A percentile compares a stretch with the other conserved stretches of the same genome.
phyloP scores from a whole-genome alignment of 2,888 invertebrate species.

The Blera fallax region DNA sequence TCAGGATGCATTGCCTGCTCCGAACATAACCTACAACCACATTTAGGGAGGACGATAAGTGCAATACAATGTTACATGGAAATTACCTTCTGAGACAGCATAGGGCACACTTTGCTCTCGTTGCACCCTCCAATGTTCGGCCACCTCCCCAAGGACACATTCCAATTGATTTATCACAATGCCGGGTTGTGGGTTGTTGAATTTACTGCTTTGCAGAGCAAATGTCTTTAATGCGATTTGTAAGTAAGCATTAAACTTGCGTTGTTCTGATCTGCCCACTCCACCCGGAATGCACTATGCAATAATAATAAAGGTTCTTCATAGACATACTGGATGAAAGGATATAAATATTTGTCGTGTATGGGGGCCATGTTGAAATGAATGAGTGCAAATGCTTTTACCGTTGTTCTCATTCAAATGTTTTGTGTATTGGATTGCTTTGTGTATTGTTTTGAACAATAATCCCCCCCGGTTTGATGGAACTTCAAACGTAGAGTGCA shows the following conservation, averaged over 20 bases:
- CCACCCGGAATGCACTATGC: conserved; percentile 9
- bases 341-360: conserved; percentile 43
- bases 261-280: not conserved
- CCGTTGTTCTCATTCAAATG: conserved; percentile 21
- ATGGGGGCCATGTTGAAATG: not conserved
- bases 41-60: conserved; percentile 18
- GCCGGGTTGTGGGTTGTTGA: conserved; percentile 38
- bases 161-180: conserved; percentile 69
- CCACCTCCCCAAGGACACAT: conserved; percentile 37
- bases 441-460: conserved; percentile 10
- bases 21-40: conserved; percentile 49
- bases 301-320: conserved; percentile 24
- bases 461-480: not conserved
- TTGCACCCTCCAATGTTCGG: not conserved
- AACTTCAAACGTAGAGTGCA: not conserved
- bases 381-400: conserved; percentile 24
- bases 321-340: conserved; percentile 10
- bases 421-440: conserved; percentile 2
- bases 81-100: conserved; percentile 52
- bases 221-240: conserved; percentile 69
- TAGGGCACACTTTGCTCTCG: not conserved
- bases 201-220: conserved; percentile 63
- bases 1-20: conserved; percentile 26
- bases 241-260: conserved; percentile 55
- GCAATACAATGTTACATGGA: conserved; percentile 62